Base-by-base conservation (phyloP, 1,140 invertebrate species). In the Sitobion miscanthi region DNA sequence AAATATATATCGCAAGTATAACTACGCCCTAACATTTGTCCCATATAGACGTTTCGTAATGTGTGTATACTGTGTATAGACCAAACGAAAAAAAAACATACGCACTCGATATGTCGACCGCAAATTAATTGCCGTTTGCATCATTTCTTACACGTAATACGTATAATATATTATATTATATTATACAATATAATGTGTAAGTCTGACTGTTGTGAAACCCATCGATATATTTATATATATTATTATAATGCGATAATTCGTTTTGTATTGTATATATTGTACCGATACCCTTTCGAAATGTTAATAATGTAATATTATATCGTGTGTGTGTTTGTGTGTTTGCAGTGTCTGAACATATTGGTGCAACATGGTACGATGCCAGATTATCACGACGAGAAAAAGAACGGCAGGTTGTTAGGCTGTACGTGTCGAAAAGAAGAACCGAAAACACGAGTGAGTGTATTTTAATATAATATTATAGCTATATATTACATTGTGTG, bases 321-420 rank as follows among this genome's bases (percentile, higher is more conserved):
- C 30, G 6, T 52, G 7, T 52, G 30, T 88, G 2, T 42, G 38
- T 38, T 8, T 38, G 86, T 42, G 23, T 89, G 35, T 57, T 35
- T 35, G 35, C 95, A 97, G 97, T 97, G 97, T 95, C 95, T 98
- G 85, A 97, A 97, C 94, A 96, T 97, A 38, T 94, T 98, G 94
- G 96, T 98, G 35, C 97, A 97, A 92, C 96, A 97, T 94, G 97
- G 97, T 23, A 97, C 97, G 25, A 96, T 96, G 90, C 96, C 96
- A 14, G 96, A 97, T 94, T 96, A 96, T 94, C 95, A 96, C 94
- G 94, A 95, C 93, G 94, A 95, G 87, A 95, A 94, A n/a, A 94
- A 94, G 94, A 94, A 94, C 86, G 94, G 94, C 49, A 93, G 94
- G 91, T 93, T 94, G n/a, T 94, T 95, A 85, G 94, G 94, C 54